Evolutionary conservation across 2,888 invertebrate genomes (phyloP).

Genomic region (Euplexia lucipara): DNA sequence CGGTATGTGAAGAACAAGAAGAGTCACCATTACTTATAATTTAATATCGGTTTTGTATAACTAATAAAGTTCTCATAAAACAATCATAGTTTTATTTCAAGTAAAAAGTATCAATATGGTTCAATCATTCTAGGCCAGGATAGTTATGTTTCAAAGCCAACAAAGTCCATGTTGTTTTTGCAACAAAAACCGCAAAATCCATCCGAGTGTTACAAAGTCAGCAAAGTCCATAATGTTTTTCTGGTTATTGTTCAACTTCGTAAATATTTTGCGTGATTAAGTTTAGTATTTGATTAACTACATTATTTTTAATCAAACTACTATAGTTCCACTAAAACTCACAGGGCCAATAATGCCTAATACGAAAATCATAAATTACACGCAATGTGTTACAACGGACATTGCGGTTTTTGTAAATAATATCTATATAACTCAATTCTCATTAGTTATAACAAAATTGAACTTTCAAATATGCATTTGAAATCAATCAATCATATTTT

Average conservation of each 20-base stretch:
- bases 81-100: slow-evolving; percentile 22
- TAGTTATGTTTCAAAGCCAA: slow-evolving; percentile 25
- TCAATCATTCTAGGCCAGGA: slow-evolving; percentile 17
- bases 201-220: slow-evolving; percentile 5
- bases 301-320: slow-evolving; percentile 1
- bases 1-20: slow-evolving; percentile 46
- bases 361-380: too few relatives aligned
- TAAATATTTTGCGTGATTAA: slow-evolving; percentile 3
- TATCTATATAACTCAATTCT: too few relatives aligned
- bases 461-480: too few relatives aligned
- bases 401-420: too few relatives aligned
- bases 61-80: slow-evolving; percentile 11
- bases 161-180: slow-evolving; percentile 25
- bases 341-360: too few relatives aligned
- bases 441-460: too few relatives aligned
- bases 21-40: slow-evolving; percentile 34
- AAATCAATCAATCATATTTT: too few relatives aligned
- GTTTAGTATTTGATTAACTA: slow-evolving; percentile 5
- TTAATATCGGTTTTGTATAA: slow-evolving; percentile 12
- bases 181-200: slow-evolving; percentile 16
- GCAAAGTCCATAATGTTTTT: slow-evolving; percentile 4
- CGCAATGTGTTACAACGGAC: too few relatives aligned
- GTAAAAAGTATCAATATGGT: slow-evolving; percentile 10
- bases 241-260: slow-evolving; percentile 8
- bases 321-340: slow-evolving; percentile 9